Percentiles rank a stretch among this genome's conserved stretches.
Evolutionary conservation across 2,888 invertebrate genomes (phyloP).

Genomic region (Hirtodrosophila confusa): DNA sequence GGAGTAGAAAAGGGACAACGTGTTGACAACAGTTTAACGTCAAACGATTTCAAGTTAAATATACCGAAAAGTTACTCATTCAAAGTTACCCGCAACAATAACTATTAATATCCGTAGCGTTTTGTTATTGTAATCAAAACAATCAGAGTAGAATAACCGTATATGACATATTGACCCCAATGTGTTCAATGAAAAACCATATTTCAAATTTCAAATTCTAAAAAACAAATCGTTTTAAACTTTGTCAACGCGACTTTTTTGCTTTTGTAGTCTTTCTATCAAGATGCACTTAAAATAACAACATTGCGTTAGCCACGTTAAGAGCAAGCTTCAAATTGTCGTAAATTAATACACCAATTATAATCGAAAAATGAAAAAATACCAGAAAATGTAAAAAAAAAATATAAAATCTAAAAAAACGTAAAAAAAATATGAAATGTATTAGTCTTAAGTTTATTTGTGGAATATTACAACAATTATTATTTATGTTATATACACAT

Average conservation of each 20-base stretch:
- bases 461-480: constrained; percentile 61
- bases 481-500: constrained; percentile 56
- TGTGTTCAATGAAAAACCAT: constrained; percentile 58
- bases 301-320: constrained; percentile 74
- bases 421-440: constrained; percentile 40
- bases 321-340: constrained; percentile 80
- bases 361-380: constrained; percentile 41
- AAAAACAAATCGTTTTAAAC: constrained; percentile 56
- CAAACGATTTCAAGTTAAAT: constrained; percentile 47
- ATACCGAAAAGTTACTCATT: constrained; percentile 16
- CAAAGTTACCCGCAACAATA: constrained; percentile 25
- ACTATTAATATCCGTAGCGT: constrained; percentile 26
- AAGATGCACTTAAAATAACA: constrained; percentile 41
- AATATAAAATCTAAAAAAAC: constrained; percentile 43
- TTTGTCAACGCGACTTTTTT: constrained; percentile 49
- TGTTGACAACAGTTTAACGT: constrained; percentile 41
- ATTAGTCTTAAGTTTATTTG: constrained; percentile 60
- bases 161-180: constrained; percentile 67
- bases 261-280: constrained; percentile 42
- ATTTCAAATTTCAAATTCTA: constrained; percentile 18
- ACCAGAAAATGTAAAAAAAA: constrained; percentile 60
- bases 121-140: constrained; percentile 10
- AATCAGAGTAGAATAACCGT: constrained; percentile 9
- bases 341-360: constrained; percentile 73
- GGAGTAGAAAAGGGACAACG: constrained; percentile 76